Evolutionary conservation across 2,888 invertebrate genomes (phyloP).

Genomic region (Idaea biselata): DNA sequence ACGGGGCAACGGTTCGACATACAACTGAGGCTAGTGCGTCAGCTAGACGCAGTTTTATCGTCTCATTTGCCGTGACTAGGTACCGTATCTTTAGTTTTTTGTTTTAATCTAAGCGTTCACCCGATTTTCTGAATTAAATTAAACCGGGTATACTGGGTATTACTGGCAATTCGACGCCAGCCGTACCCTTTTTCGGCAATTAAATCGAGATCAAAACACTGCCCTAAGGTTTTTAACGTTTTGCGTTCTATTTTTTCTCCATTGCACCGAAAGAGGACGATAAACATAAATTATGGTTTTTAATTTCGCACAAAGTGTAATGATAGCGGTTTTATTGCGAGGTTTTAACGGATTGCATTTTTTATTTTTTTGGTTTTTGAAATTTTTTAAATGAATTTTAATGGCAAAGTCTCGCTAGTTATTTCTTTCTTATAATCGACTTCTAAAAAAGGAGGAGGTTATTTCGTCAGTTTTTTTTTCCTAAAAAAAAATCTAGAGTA

Average conservation of each 20-base stretch:
- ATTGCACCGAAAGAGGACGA: conserved; percentile 48
- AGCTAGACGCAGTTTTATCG: too few species aligned
- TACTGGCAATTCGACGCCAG: conserved; percentile 23
- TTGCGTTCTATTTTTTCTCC: conserved; percentile 39
- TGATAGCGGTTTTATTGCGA: conserved; percentile 21
- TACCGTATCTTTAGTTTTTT: too few species aligned
- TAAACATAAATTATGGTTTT: conserved; percentile 74
- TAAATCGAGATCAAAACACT: conserved; percentile 61
- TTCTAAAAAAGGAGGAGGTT: too few species aligned
- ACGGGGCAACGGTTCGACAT: too few species aligned
- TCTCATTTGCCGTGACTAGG: too few species aligned
- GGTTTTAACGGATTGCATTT: neutral
- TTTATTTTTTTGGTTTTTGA: neutral
- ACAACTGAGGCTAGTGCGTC: too few species aligned
- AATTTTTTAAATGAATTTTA: neutral
- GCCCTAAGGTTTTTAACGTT: conserved; percentile 32
- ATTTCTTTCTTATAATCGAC: too few species aligned
- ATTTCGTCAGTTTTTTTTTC: too few species aligned
- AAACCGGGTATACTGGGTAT: conserved; percentile 31
- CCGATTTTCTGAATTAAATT: conserved; percentile 54
- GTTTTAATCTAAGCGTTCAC: too few species aligned
- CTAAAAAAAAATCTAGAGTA: too few species aligned
- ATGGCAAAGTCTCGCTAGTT: conserved; percentile 1
- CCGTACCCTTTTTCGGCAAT: conserved; percentile 53
- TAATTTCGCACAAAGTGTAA: conserved; percentile 50